Evolutionary conservation across 1,140 invertebrate species (phyloP).

Genomic region (Saccostrea glomerata): DNA sequence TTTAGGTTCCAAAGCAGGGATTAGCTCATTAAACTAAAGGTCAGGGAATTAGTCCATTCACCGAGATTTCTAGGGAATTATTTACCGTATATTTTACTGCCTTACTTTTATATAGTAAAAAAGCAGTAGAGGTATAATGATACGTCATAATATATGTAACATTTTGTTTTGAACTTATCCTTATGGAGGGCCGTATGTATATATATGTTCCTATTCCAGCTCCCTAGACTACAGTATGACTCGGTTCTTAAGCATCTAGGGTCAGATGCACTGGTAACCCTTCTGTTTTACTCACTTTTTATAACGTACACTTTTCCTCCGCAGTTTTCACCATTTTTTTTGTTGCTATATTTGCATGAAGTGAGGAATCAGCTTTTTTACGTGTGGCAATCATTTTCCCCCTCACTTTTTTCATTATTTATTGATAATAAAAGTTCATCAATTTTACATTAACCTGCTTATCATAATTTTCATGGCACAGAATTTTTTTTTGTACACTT

Average conservation of each 20-base stretch:
- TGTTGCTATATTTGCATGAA: conserved; percentile 8
- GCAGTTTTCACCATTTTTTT: conserved; percentile 6
- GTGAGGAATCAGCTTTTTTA: background rate
- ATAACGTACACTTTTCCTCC: background rate
- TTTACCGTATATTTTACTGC: no score
- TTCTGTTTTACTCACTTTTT: conserved; percentile 36
- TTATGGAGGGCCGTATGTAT: conserved; percentile 79
- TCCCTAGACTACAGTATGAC: conserved; percentile 59
- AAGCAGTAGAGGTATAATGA: no score
- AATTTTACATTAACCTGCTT: background rate
- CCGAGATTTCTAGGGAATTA: no score
- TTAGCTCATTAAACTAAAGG: no score
- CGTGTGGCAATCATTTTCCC: background rate
- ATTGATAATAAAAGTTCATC: background rate
- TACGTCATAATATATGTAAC: no score
- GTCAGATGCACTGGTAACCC: conserved; percentile 55
- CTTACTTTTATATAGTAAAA: no score
- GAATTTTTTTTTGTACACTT: no score
- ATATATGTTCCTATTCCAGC: conserved; percentile 46
- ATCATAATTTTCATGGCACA: background rate
- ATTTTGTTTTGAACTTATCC: background rate
- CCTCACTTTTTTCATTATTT: background rate
- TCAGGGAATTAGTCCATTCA: no score
- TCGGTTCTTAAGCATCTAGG: conserved; percentile 49
- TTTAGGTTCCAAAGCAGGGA: no score